Evolutionary conservation across 2,113 vertebrate species (phyloP), one percentile per base, ranked within the genome.

Genomic region (Tiliqua scincoides): DNA sequence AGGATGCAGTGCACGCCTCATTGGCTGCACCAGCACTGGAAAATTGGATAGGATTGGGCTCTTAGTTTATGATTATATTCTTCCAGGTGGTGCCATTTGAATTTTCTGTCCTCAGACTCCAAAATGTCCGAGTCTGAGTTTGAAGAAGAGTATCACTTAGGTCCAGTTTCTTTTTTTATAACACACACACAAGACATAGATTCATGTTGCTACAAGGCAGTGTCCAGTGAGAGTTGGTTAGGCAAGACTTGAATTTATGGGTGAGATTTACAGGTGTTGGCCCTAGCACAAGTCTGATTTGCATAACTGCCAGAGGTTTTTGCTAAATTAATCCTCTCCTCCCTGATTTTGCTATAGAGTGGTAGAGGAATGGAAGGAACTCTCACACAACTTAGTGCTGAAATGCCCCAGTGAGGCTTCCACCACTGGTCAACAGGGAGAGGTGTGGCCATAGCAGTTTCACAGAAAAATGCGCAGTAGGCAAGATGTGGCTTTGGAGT

Each of bases 131-230:
- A 30, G n/a, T 11, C 30, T 27, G 27, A 14, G 30, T 63, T 17
- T 62, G 37, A 62, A 48, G 57, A 70, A 63, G 43, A 86, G 21
- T 3, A 48, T 18, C 43, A 71, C 52, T 61, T 43, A 71, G 30
- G 23, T 48, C 14, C 3, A 52, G 8, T 23, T 72, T 65, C 18
- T 11, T 32, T 20, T 84, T n/a, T 57, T 40, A 15, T 63, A 40
- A 25, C 15, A 32, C 30, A 23, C 3, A 43, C 62, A 37, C 57
- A 11, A 57, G 3, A 18, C 9, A 23, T 57, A 30, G 18, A 48
- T 82, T 86, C 65, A 85, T 80, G 87, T 67, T 35, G 20, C 43
- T 84, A 52, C 74, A 25, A 54, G 70, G 35, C 75, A 86, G 54
- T 25, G 27, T 12, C 25, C 17, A 25, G 27, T n/a, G 7, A n/a